Evolutionary conservation across 2,888 invertebrate genomes (phyloP), one percentile per base, ranked within the genome.

Genomic region (Morpho achilles): DNA sequence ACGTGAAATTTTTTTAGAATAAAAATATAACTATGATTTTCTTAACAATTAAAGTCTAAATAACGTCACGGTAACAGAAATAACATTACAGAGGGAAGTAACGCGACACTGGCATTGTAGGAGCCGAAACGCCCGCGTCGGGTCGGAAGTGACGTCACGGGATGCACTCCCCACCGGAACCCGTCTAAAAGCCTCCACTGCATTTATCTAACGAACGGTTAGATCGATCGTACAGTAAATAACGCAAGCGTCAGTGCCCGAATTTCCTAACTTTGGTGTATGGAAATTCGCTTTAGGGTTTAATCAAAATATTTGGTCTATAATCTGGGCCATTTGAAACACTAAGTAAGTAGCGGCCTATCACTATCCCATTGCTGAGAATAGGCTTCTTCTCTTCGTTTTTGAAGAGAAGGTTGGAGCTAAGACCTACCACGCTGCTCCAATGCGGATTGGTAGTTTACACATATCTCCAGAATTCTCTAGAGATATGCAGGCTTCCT

Each of bases 141-240:
- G 67, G 61, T 63, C 77, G 83, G 82, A 79, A 71, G 78, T 79
- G 76, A 82, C 81, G 80, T 82, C 81, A 79, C 72, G 65, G 67
- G 70, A 69, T 78, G 82, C 82, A 80, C 82, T 80, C 70, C 63
- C 69, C 73, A 67, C 80, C 82, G 84, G 84, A 84, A 80, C 75
- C 72, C 65, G 69, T 71, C 80, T 85, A 84, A 85, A 84, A 85
- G 84, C 84, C 79, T 81, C 75, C 73, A 69, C 71, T 82, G 82
- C 82, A 80, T 84, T 82, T 79, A 79, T 82, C 77, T 80, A 74
- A 72, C 70, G 69, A 50, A 53, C 48, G 23, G 47, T 49, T 55
- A 55, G 49, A 55, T 55, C 55, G 55, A 55, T 55, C 49, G 49
- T 44, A 49, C 55, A 9, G 55, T 50, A 55, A 55, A 55, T 55